Base-by-base conservation (phyloP, 2,113 vertebrate species). In the Pachypanchax playfairii region DNA sequence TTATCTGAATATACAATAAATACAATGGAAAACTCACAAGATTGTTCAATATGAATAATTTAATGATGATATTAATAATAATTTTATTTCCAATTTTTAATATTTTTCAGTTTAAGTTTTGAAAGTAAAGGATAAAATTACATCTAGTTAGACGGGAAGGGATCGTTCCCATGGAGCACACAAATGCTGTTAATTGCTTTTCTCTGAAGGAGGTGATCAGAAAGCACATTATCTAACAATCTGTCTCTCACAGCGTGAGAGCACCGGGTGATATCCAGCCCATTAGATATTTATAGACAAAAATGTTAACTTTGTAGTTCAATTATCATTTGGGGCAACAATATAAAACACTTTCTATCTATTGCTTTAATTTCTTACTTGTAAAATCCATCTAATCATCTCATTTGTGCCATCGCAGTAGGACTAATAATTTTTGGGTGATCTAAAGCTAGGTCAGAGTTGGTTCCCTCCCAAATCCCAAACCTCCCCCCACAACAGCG, bases 111-210 rank as follows among this genome's bases (percentile, higher is more conserved):
- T 28, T 21, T 68, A 46, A 44, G 26, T 44, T 58, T 46, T 38
- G 13, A 25, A 59, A 53, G 51, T 47, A 59, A 67, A 43, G 4
- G 14, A 65, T 73, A 15, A 79, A 63, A 69, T 48, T 22, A 47
- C 48, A 66, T 67, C 56, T 70, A 81, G 70, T 88, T 70, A 73
- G 65, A 69, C 48, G 42, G 29, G 47, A 54, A 47, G 55, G 54
- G 57, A 68, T 57, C 75, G 49, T 78, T 52, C 44, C 60, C 43
- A n/a, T n/a, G n/a, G n/a, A n/a, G n/a, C n/a, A 75, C 59, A 83
- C 80, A 85, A 78, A 87, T 82, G 75, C 58, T 63, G 49, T 51
- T 85, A 88, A 90, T 85, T 47, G 77, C 58, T 64, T 86, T 85
- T 80, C 70, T 81, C 81, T 65, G 48, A 77, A 81, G 65, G 52